These are phyloP conservation scores for Neuroterus valhalla DNA, from an alignment of 1,140 invertebrate species.

Conservation along the genomic window DNA sequence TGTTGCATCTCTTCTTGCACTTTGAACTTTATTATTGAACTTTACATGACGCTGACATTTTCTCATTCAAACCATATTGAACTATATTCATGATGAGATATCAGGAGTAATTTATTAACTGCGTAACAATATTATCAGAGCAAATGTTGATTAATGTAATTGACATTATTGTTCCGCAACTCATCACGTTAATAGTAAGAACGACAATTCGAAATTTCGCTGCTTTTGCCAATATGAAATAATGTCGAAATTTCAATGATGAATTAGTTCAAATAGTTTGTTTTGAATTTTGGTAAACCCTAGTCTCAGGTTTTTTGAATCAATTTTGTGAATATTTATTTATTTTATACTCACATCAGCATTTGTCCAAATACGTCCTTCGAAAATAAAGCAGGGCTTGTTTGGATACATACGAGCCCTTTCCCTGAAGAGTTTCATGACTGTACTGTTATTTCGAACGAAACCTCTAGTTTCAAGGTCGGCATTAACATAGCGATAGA, in stretches of 20 bases:
- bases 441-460: constrained; percentile 77
- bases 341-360: constrained; percentile 75
- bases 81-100: background rate
- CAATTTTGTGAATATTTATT: background rate
- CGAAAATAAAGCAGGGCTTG: constrained; percentile 81
- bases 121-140: too few species aligned
- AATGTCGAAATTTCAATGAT: too few species aligned
- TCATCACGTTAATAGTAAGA: too few species aligned
- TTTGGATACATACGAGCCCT: constrained; percentile 76
- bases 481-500: constrained; percentile 76
- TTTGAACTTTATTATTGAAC: background rate
- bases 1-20: background rate
- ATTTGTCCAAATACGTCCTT: constrained; percentile 84
- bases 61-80: background rate
- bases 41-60: background rate
- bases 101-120: background rate
- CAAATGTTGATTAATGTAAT: too few species aligned
- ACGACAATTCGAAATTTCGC: too few species aligned
- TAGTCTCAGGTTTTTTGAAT: too few species aligned
- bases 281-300: too few species aligned
- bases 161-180: too few species aligned
- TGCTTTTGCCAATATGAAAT: too few species aligned
- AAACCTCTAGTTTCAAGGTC: constrained; percentile 74
- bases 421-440: constrained; percentile 78
- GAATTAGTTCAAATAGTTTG: too few species aligned